Percentiles rank a stretch among this genome's conserved stretches.
These are phyloP conservation scores for Epizoanthus fatuus DNA, from an alignment of 92 coral and sea anemone species.

Conservation along the genomic window DNA sequence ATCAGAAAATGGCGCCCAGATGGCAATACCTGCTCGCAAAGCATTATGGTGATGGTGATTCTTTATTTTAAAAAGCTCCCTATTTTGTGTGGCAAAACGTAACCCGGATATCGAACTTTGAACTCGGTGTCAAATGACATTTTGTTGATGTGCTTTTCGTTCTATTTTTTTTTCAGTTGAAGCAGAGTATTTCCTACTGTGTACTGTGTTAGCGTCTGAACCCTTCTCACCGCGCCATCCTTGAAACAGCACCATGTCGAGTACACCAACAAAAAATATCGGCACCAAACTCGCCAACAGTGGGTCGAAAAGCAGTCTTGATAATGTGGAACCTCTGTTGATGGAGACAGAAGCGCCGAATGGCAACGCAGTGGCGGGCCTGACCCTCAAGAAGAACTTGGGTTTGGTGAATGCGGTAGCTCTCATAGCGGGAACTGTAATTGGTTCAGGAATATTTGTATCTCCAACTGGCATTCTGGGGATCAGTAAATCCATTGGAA, in stretches of 20 bases:
- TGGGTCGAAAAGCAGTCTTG: slow-evolving; percentile 8
- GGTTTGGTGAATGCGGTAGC: slow-evolving; percentile 70
- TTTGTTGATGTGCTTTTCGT: too few species aligned
- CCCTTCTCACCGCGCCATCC: too few species aligned
- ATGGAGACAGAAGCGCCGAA: background rate
- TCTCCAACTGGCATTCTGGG: slow-evolving; percentile 85
- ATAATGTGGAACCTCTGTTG: slow-evolving; percentile 17
- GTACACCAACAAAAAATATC: background rate
- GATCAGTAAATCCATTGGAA: slow-evolving; percentile 71
- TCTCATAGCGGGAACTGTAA: slow-evolving; percentile 87
- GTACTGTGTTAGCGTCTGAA: too few species aligned
- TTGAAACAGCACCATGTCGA: background rate
- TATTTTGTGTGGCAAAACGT: too few species aligned
- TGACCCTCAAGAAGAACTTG: slow-evolving; percentile 63
- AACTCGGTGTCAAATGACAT: too few species aligned
- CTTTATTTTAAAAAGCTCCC: too few species aligned
- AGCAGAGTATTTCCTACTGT: too few species aligned
- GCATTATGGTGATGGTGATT: too few species aligned
- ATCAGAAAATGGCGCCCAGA: too few species aligned
- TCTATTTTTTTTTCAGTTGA: too few species aligned
- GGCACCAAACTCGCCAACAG: background rate
- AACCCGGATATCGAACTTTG: too few species aligned
- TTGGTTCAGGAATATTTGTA: slow-evolving; percentile 90
- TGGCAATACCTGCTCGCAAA: too few species aligned
- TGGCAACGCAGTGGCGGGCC: background rate